These are phyloP conservation scores for Cyclopterus lumpus DNA, from an alignment of 2,797 vertebrate species.

Conservation along the genomic window DNA sequence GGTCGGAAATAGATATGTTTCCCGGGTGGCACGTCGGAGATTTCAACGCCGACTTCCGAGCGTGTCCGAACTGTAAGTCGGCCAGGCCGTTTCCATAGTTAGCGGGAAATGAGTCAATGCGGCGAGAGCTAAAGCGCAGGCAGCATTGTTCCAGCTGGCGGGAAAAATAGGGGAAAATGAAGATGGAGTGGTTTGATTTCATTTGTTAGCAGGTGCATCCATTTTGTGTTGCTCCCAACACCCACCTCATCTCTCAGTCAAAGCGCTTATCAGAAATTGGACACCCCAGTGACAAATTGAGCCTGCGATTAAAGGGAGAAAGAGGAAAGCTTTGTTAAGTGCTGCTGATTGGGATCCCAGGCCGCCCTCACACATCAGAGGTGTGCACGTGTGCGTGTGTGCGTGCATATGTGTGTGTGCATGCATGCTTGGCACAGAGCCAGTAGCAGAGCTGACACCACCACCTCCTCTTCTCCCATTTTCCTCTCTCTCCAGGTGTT, in stretches of 20 bases:
- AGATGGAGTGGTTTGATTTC: constrained; percentile 84
- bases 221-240: constrained; percentile 79
- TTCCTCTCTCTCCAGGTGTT: constrained; percentile 81
- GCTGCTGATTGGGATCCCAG: constrained; percentile 80
- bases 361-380: constrained; percentile 70
- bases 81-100: constrained; percentile 48
- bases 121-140: constrained; percentile 63
- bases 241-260: constrained; percentile 71
- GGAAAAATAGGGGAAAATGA: constrained; percentile 64
- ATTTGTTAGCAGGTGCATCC: constrained; percentile 87
- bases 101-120: constrained; percentile 70
- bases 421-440: constrained; percentile 66
- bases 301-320: constrained; percentile 82
- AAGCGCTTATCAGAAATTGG: constrained; percentile 84
- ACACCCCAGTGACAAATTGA: constrained; percentile 86
- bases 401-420: constrained; percentile 36
- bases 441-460: constrained; percentile 70
- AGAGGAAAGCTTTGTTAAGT: constrained; percentile 82
- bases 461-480: constrained; percentile 66
- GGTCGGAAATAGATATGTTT: constrained; percentile 20
- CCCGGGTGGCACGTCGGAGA: constrained; percentile 10
- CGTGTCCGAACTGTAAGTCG: constrained; percentile 42
- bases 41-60: constrained; percentile 37
- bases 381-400: constrained; percentile 53
- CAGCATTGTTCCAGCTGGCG: constrained; percentile 79